Evolutionary conservation across 2,888 invertebrate species (phyloP), one percentile per base, ranked within the genome.

Genomic region (Caenorhabditis angaria): DNA sequence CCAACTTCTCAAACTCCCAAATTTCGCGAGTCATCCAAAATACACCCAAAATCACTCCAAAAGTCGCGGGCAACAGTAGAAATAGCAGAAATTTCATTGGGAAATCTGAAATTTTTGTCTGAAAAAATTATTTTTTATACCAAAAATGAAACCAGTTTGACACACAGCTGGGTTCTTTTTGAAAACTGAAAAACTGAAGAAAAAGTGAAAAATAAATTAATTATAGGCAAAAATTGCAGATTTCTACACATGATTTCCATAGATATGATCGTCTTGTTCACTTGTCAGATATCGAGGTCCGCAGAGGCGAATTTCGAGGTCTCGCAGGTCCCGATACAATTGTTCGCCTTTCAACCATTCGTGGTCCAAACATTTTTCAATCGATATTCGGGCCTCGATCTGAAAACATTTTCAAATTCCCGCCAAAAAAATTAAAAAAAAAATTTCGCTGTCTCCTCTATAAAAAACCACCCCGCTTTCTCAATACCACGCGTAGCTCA

Each of bases 351-450:
- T 80, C 22, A 87, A 72, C 86, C 87, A 87, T 5, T 58, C 65
- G 56, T 87, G 87, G 12, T 71, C 78, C 28, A 85, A 70, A 64
- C 85, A 85, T 61, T 85, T 80, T 51, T 87, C 87, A 53, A 88
- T 86, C 6, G 68, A 81, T 29, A 87, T 73, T 18, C 87, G 78
- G 12, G 85, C 81, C 27, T 87, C 86, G 58, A 87, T 85, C 86
- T 87, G 71, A 18, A 77, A 73, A 48, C n/a, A n/a, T n/a, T n/a
- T n/a, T n/a, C n/a, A n/a, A n/a, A n/a, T n/a, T n/a, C n/a, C n/a
- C 14, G 27, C 8, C 14, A 61, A 10, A 48, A 25, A 48, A 27
- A 14, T 64, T 18, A 25, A 35, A 10, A 29, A 57, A 27, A n/a
- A 29, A 54, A 54, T 28, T n/a, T 20, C 18, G 51, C 0, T 20